phyloP scores from a whole-genome alignment of 2,888 invertebrate genomes.

The Temnothorax unifasciatus region DNA sequence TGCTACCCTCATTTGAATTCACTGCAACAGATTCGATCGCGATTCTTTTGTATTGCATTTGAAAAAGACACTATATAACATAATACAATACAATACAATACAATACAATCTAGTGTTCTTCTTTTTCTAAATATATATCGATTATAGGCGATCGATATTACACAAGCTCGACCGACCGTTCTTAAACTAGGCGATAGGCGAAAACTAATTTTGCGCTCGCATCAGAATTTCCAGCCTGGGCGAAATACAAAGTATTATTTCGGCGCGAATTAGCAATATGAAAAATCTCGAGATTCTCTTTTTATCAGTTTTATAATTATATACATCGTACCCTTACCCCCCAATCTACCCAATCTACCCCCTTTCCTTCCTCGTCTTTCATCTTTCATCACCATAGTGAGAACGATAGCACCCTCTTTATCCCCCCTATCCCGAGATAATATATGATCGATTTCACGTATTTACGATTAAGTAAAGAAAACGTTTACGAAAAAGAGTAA shows the following conservation, averaged over 20 bases:
- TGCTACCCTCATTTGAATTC: constrained; percentile 25
- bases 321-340: constrained; percentile 1
- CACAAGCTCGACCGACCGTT: constrained; percentile 26
- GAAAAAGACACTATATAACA: background rate
- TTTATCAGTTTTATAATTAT: constrained; percentile 46
- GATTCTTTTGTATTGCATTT: constrained; percentile 2
- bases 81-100: too few relatives aligned
- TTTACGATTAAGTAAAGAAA: constrained; percentile 71
- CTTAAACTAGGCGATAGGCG: background rate
- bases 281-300: constrained; percentile 27
- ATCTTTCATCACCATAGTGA: constrained; percentile 55
- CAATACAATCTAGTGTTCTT: background rate
- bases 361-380: constrained; percentile 58
- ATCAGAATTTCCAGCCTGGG: constrained; percentile 74
- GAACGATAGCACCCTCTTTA: constrained; percentile 63
- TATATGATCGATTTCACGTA: constrained; percentile 68
- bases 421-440: constrained; percentile 66
- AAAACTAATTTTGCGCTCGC: constrained; percentile 31
- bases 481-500: constrained; percentile 71
- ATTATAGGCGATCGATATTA: constrained; percentile 36
- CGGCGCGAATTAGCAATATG: constrained; percentile 36
- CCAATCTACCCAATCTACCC: constrained; percentile 1
- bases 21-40: constrained; percentile 18
- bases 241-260: constrained; percentile 37
- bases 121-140: constrained; percentile 14